Evolutionary conservation across 2,113 vertebrate genomes (phyloP), one percentile per base, ranked within the genome.

Genomic region (Campylomormyrus tamandua): DNA sequence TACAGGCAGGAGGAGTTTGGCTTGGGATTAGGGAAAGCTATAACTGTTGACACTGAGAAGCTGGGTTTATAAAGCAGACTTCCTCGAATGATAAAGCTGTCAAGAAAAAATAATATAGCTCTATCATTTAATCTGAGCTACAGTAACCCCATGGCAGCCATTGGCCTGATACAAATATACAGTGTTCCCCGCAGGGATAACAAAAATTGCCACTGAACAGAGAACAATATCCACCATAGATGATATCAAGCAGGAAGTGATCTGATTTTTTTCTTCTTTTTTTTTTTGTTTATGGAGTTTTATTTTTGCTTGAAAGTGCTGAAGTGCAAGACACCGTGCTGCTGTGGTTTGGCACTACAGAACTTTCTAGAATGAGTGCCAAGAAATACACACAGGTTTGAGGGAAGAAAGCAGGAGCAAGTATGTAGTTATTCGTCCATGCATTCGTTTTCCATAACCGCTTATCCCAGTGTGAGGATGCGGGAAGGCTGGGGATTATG

Each of bases 61-160:
- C 45, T 85, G 83, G 39, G 27, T 50, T 50, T 24, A 86, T 86
- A 50, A 85, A 80, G 74, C 74, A 39, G 74, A 80, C 74, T 42
- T 80, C 31, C 74, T 87, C 85, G 52, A 39, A 86, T 87, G 84
- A 87, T 35, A 53, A 58, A 87, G 89, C 66, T 80, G 31, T 42
- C 62, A 58, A 46, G 70, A 89, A 87, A 86, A 87, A 90, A 89
- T 83, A 90, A 91, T 92, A 87, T 86, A 89, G 27, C 84, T 92
- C 91, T 92, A 93, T 93, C 88, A 89, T 77, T 50, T 92, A 91
- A 90, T 85, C 87, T 66, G 86, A 83, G 50, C 66, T 35, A 45
- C 77, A 90, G 87, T 87, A 91, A 91, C 89, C 87, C 66, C 66
- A 45, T 27, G 31, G 66, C 52, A 70, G 48, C 86, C 77, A 70